These are phyloP conservation scores for Himalopsyche kuldschensis DNA, from an alignment of 2,888 invertebrate species.

Conservation along the genomic window DNA sequence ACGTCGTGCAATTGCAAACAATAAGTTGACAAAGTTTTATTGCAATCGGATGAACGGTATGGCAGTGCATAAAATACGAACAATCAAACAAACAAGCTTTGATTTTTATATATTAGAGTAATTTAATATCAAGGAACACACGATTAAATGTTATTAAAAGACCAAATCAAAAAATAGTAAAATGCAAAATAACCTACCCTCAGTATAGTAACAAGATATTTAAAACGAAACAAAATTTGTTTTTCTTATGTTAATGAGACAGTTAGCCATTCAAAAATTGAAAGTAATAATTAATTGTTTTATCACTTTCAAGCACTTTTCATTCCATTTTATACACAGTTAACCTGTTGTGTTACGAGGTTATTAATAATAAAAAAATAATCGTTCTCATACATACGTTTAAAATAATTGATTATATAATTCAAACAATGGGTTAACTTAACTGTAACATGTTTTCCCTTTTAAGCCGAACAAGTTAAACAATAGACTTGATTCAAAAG, in stretches of 20 bases:
- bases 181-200: too few relatives aligned
- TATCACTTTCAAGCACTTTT: neutral
- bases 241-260: neutral
- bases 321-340: neutral
- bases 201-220: too few relatives aligned
- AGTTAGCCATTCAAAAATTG: neutral
- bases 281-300: neutral
- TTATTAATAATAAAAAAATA: neutral
- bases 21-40: too few relatives aligned
- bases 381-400: neutral
- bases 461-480: neutral
- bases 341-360: neutral
- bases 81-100: too few relatives aligned
- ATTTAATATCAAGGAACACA: too few relatives aligned
- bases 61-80: too few relatives aligned
- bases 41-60: too few relatives aligned
- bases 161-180: too few relatives aligned
- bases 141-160: too few relatives aligned
- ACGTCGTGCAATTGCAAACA: too few relatives aligned
- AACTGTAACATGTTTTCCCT: neutral
- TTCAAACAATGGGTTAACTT: neutral
- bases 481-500: neutral
- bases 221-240: too few relatives aligned
- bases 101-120: too few relatives aligned
- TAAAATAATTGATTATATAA: neutral